Evolutionary conservation across 2,797 vertebrate genomes (phyloP).

Genomic region (Arnoldichthys spilopterus): DNA sequence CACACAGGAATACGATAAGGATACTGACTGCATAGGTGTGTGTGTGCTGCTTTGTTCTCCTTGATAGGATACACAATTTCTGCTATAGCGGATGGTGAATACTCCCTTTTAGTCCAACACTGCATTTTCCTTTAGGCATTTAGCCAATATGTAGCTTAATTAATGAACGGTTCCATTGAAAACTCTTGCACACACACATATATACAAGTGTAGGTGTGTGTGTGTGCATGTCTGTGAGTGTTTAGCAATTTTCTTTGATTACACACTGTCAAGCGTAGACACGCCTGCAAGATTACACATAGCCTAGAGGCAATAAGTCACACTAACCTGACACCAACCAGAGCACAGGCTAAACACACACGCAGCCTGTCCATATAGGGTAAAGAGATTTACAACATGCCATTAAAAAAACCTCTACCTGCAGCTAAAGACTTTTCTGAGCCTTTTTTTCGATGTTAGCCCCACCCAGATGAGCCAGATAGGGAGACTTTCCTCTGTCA

Average conservation of each 20-base stretch:
- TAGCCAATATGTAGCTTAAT: too few relatives aligned
- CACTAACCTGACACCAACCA: constrained; percentile 10
- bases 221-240: neutral
- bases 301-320: neutral
- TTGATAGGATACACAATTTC: neutral
- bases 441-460: neutral
- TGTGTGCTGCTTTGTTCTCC: neutral
- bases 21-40: neutral
- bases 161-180: neutral
- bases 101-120: too few relatives aligned
- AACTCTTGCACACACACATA: neutral
- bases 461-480: neutral
- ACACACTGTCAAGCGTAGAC: neutral
- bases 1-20: neutral
- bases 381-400: neutral
- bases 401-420: neutral
- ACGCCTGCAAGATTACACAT: constrained; percentile 45
- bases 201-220: neutral
- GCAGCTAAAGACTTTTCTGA: neutral
- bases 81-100: neutral
- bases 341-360: neutral
- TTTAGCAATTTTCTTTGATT: neutral
- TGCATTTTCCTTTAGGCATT: too few relatives aligned
- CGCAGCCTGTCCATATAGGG: neutral
- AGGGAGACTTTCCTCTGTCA: neutral